Base-by-base conservation (phyloP, 1,140 invertebrate genomes). In the Teleogryllus occipitalis region DNA sequence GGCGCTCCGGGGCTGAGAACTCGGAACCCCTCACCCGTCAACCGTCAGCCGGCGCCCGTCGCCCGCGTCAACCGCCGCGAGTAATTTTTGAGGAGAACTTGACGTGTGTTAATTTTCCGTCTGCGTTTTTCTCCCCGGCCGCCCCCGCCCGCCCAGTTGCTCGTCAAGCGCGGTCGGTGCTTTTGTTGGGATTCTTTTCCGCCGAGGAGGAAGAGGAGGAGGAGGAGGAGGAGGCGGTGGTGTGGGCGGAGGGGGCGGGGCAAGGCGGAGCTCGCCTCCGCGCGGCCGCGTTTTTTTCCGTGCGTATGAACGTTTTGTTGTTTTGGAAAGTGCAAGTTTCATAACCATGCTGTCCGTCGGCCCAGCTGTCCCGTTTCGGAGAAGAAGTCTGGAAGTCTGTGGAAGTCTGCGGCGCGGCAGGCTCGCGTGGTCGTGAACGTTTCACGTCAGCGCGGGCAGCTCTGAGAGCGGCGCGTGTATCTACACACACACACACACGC, bases 41-140 rank as follows among this genome's bases (percentile, higher is more conserved):
- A 65, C 54, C 54, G 10, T 18, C 54, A 18, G 2, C 10, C 54
- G 54, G 2, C 54, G 7, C 1, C 27, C 27, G 54, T 0, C 10
- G 18, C 54, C 10, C 54, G 54, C 54, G 54, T 65, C 54, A 65
- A 18, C 10, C 10, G 54, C 10, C 10, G 18, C 54, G 54, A 65
- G 54, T 65, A 65, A 65, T 10, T 65, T 65, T 65, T 65, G 54
- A 65, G 54, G 54, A 65, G 2, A 65, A 65, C 54, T 65, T 65
- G 54, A 65, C 54, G 54, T 65, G 54, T 65, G 54, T 65, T 65
- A 65, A 65, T 65, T 65, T 65, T 65, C 54, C 54, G 54, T 65
- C 54, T 65, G 10, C 18, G 54, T 65, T 65, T 65, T 65, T 65
- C 54, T 7, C 54, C 2, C 18, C 54, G 10, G 0, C 54, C 10